Conservation (phyloP, 2,113 vertebrate genomes). For the Megaceryle maxima region DNA sequence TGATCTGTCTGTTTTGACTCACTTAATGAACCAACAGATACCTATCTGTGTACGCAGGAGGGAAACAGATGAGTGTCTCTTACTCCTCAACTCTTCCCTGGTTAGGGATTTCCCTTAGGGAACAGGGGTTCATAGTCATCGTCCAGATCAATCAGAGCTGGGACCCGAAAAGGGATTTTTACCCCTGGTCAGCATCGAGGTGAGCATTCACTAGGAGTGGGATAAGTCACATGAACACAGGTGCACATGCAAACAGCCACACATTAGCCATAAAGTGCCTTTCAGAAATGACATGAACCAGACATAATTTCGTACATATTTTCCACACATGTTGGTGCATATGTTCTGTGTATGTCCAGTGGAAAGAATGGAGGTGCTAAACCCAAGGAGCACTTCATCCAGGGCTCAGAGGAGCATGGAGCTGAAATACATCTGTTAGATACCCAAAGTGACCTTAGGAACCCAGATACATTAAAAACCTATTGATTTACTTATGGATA, state of each 20-base stretch:
- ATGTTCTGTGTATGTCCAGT: not conserved
- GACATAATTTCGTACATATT: not conserved
- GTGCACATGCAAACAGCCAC: not conserved
- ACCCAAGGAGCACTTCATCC: not conserved
- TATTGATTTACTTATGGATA: not conserved
- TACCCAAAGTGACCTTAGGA: not conserved
- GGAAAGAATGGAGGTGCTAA: not conserved
- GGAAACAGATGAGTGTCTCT: not conserved
- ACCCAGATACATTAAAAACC: not conserved
- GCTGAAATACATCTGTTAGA: not conserved
- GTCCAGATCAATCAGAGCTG: not conserved
- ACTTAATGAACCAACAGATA: not conserved
- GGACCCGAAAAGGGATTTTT: not conserved
- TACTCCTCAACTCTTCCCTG: not conserved
- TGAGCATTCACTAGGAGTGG: not conserved
- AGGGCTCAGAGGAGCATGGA: not conserved
- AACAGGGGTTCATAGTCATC: not conserved
- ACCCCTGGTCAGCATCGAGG: not conserved
- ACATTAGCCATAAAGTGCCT: not conserved
- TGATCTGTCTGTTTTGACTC: not conserved
- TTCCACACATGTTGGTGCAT: not conserved
- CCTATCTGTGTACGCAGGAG: not conserved
- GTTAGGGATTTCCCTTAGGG: not conserved
- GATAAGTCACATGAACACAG: not conserved
- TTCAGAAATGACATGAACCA: not conserved